phyloP scores from a whole-genome alignment of 2,888 invertebrate species.

The Lordiphosa andalusiaca region DNA sequence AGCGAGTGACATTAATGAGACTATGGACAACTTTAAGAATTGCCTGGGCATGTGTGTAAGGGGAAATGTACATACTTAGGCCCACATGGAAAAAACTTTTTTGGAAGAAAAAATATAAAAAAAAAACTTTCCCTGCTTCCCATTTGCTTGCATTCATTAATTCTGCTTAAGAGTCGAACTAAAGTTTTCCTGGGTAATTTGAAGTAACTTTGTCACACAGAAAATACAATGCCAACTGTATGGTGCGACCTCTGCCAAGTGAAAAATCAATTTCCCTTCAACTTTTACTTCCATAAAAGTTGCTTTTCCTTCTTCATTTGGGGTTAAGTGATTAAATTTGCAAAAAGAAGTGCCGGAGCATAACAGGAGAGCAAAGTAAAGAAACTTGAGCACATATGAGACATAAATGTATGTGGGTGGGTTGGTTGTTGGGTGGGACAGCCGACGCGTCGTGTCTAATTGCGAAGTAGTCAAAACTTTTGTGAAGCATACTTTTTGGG shows the following conservation, averaged over 20 bases:
- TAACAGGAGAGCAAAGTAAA: slow-evolving; percentile 5
- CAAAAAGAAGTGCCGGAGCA: slow-evolving; percentile 26
- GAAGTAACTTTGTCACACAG: slow-evolving; percentile 64
- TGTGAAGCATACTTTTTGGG: slow-evolving; percentile 31
- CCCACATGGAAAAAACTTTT: slow-evolving; percentile 3
- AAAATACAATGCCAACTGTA: slow-evolving; percentile 16
- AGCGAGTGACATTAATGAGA: slow-evolving; percentile 11
- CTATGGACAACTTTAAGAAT: slow-evolving; percentile 13
- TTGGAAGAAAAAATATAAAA: slow-evolving; percentile 2
- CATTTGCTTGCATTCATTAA: slow-evolving; percentile 26
- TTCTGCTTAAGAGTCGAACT: slow-evolving; percentile 40
- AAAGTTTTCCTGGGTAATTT: slow-evolving; percentile 68
- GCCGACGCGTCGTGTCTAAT: slow-evolving; percentile 42
- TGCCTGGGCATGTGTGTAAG: neutral
- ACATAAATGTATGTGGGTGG: slow-evolving; percentile 1
- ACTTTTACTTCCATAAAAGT: slow-evolving; percentile 36
- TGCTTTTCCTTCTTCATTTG: slow-evolving; percentile 65
- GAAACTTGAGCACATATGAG: slow-evolving; percentile 15
- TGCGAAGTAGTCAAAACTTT: slow-evolving; percentile 49
- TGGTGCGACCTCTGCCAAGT: slow-evolving; percentile 60
- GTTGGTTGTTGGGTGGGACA: neutral
- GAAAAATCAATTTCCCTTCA: slow-evolving; percentile 65
- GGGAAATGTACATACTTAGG: slow-evolving; percentile 1
- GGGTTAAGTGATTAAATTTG: slow-evolving; percentile 75
- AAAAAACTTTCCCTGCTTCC: slow-evolving; percentile 8